Evolutionary conservation across 2,113 vertebrate species (phyloP), one percentile per base, ranked within the genome.

Genomic region (Uria aalge): DNA sequence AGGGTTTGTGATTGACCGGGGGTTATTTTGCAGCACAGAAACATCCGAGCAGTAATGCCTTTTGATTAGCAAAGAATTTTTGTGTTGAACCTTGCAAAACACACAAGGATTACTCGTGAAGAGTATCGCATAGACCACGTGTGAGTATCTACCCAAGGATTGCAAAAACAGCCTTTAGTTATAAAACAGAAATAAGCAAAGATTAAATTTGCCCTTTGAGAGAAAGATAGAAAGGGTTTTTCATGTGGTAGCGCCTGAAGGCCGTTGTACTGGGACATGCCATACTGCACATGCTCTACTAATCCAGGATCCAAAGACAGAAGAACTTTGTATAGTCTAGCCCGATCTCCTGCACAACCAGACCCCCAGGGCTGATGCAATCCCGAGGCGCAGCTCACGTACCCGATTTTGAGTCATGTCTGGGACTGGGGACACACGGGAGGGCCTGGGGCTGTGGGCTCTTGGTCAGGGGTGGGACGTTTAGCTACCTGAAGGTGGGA

Each of bases 61-160:
- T 68, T 92, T 87, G 80, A 95, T 85, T 85, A 94, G 62, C 41
- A 50, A 78, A 11, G 30, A 75, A 69, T 80, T 96, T 94, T 90
- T 88, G 29, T 66, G 69, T 66, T 84, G 88, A 73, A 55, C 55
- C 29, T 79, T 90, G 71, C 29, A 88, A 91, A 92, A 82, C 56
- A 96, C 48, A 20, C 32, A 27, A 57, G 63, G 45, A 59, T 95
- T 95, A 76, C 66, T 92, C 80, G 32, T 48, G 81, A 87, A 89
- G 77, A 29, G 29, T 68, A 38, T 76, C 84, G 53, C 57, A 47
- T 7, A 62, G 62, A 82, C 69, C 71, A 9, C 17, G 81, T 62
- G 32, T 41, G 50, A 56, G 57, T 24, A 64, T 21, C 85, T 66
- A 38, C 57, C 27, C 45, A 47, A 57, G 66, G n/a, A 59, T 17